These are phyloP conservation scores for Exocentrus adspersus DNA, from an alignment of 2,888 invertebrate genomes.

Conservation along the genomic window DNA sequence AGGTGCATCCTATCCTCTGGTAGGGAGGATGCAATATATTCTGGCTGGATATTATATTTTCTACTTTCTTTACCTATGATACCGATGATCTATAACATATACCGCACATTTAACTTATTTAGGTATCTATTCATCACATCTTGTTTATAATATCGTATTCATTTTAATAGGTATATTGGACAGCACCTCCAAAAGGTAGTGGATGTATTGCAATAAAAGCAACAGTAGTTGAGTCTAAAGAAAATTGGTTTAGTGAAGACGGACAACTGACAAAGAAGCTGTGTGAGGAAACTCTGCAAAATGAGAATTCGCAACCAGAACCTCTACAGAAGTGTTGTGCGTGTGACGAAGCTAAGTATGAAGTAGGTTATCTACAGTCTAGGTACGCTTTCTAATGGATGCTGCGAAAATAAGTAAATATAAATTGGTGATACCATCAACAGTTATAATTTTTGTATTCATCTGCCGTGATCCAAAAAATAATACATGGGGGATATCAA, in stretches of 20 bases:
- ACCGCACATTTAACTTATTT: too few relatives aligned
- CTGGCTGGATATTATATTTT: too few relatives aligned
- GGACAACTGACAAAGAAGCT: constrained; percentile 74
- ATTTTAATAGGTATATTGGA: constrained; percentile 68
- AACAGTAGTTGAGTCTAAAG: constrained; percentile 76
- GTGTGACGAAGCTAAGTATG: constrained; percentile 96
- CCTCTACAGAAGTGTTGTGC: constrained; percentile 84
- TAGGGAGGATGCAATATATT: too few relatives aligned
- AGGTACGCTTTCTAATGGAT: background rate
- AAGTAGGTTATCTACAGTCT: constrained; percentile 68
- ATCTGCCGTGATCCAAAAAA: too few relatives aligned
- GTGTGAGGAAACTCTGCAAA: constrained; percentile 73
- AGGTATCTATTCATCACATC: too few relatives aligned
- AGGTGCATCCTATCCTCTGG: too few relatives aligned
- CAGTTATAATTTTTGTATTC: too few relatives aligned
- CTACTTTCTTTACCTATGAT: too few relatives aligned
- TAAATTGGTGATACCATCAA: too few relatives aligned
- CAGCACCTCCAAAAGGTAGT: constrained; percentile 78
- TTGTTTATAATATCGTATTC: background rate
- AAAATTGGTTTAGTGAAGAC: constrained; percentile 84
- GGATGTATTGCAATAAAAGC: constrained; percentile 85
- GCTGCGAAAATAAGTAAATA: too few relatives aligned
- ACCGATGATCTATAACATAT: too few relatives aligned
- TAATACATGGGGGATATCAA: too few relatives aligned
- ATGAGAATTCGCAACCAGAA: constrained; percentile 70